A percentile compares a stretch with the other conserved stretches of the same genome.
Conservation (phyloP, 1,140 invertebrate genomes). For the Wiebesia pumilae region DNA sequence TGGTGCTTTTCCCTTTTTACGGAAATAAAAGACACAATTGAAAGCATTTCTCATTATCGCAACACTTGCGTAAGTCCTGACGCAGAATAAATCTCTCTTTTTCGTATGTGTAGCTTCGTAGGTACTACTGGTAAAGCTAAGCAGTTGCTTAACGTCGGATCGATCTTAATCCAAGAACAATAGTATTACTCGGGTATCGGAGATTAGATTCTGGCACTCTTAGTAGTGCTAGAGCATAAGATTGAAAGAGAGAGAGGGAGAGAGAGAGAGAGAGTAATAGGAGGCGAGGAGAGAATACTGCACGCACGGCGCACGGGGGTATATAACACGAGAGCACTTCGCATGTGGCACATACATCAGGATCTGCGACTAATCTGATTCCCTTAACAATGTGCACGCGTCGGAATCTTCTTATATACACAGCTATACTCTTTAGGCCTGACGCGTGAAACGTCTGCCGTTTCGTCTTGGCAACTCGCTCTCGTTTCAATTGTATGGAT, state of each 20-base stretch:
- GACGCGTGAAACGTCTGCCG: constrained; percentile 48
- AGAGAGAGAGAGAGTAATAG: not conserved
- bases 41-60: constrained; percentile 17
- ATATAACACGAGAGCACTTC: constrained; percentile 2
- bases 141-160: constrained; percentile 62
- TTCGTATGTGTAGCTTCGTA: not conserved
- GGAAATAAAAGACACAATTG: not conserved
- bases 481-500: constrained; percentile 66
- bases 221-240: constrained; percentile 29
- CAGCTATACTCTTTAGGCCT: constrained; percentile 49
- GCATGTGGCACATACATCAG: constrained; percentile 71
- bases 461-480: constrained; percentile 47
- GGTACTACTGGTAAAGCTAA: constrained; percentile 21
- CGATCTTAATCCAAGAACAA: constrained; percentile 66
- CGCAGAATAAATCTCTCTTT: constrained; percentile 18
- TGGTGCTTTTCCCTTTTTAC: not conserved
- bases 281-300: constrained; percentile 32
- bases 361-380: constrained; percentile 73
- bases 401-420: constrained; percentile 74
- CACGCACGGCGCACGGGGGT: too few relatives aligned
- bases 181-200: constrained; percentile 59
- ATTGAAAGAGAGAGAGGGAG: constrained; percentile 24
- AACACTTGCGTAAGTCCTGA: not conserved
- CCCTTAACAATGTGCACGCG: constrained; percentile 76
- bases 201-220: constrained; percentile 60